Percentiles rank a stretch among this genome's conserved stretches.
These are phyloP conservation scores for Chrysodeixis includens DNA, from an alignment of 2,888 invertebrate species.

Conservation along the genomic window DNA sequence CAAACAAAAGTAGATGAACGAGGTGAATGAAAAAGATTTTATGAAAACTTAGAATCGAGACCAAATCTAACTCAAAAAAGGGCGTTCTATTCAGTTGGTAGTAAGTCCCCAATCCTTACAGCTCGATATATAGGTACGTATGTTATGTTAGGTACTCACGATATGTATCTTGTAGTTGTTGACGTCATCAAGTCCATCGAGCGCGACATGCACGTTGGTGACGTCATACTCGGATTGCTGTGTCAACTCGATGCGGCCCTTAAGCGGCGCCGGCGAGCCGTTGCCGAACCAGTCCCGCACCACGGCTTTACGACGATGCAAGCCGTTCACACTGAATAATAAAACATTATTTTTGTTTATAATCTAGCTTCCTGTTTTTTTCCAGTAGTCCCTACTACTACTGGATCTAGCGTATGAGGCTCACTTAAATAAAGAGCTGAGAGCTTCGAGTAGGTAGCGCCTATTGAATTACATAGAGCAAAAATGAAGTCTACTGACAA, in stretches of 20 bases:
- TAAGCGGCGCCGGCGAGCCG: conserved; percentile 90
- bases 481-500: neutral
- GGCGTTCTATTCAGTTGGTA: no score
- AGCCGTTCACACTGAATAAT: conserved; percentile 91
- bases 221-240: conserved; percentile 96
- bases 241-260: conserved; percentile 94
- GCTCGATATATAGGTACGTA: neutral
- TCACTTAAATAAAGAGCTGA: no score
- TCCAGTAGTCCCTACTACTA: no score
- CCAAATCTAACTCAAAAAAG: no score
- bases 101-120: no score
- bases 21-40: no score
- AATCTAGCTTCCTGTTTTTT: no score
- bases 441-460: neutral
- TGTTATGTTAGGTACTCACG: conserved; percentile 84
- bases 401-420: no score
- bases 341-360: no score
- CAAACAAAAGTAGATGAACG: no score
- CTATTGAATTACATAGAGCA: conserved; percentile 4
- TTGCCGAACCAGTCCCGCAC: conserved; percentile 97
- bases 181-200: conserved; percentile 92
- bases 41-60: no score
- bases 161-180: conserved; percentile 95
- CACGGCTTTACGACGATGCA: conserved; percentile 94
- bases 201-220: conserved; percentile 93